Percentiles rank a stretch among this genome's conserved stretches.
Conservation (phyloP, 2,797 vertebrate species). For the Gymnodraco acuticeps region DNA sequence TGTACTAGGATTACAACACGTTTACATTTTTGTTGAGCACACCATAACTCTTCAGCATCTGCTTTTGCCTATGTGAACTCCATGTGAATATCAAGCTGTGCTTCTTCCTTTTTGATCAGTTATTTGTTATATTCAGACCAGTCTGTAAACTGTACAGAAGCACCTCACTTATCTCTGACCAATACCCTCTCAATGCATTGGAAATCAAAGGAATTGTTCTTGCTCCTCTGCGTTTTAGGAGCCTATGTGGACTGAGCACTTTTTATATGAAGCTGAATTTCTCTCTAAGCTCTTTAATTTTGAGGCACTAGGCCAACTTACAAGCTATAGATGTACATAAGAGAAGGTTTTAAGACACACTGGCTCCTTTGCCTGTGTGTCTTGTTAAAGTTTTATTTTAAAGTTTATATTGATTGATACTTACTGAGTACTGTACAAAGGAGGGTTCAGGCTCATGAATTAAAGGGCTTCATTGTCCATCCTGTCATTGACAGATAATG, state of each 20-base stretch:
- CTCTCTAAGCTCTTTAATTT: slow-evolving; percentile 64
- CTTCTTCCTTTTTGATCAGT: slow-evolving; percentile 51
- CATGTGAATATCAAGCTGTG: not conserved
- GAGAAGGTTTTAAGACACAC: slow-evolving; percentile 42
- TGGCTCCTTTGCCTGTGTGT: slow-evolving; percentile 31
- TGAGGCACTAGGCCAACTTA: slow-evolving; percentile 45
- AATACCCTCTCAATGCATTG: slow-evolving; percentile 53
- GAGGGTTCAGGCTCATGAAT: slow-evolving; percentile 23
- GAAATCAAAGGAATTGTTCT: slow-evolving; percentile 50
- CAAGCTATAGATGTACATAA: slow-evolving; percentile 59
- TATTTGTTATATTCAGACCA: slow-evolving; percentile 62
- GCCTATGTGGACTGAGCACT: slow-evolving; percentile 31
- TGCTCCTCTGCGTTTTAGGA: slow-evolving; percentile 29
- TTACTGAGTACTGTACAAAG: slow-evolving; percentile 26
- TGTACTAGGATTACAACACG: not conserved
- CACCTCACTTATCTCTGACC: slow-evolving; percentile 57
- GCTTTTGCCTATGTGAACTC: slow-evolving; percentile 6
- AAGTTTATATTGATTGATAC: slow-evolving; percentile 49
- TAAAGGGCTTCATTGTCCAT: slow-evolving; percentile 55
- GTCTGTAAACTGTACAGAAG: slow-evolving; percentile 61
- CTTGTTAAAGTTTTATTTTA: slow-evolving; percentile 56
- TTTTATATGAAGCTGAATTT: slow-evolving; percentile 40
- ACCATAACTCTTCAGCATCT: not conserved
- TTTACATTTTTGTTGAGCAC: not conserved
- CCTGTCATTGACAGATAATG: slow-evolving; percentile 11